Percentiles rank a stretch among this genome's conserved stretches.
Conservation (phyloP, 1,140 invertebrate species). For the Bombus sibiricus region DNA sequence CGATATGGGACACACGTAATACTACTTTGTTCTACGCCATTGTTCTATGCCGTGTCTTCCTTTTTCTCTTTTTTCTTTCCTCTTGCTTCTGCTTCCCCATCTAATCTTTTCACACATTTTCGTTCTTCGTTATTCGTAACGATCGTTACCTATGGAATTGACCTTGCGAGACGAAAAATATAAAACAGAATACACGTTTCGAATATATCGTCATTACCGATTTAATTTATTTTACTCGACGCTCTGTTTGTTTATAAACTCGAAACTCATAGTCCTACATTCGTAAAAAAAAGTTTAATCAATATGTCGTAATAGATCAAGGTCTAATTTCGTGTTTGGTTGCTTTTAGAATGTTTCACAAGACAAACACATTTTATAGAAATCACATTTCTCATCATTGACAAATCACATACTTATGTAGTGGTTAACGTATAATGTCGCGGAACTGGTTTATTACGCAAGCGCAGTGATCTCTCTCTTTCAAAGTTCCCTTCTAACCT, state of each 20-base stretch:
- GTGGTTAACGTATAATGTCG: background rate
- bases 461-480: conserved; percentile 2
- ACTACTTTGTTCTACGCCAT: no score
- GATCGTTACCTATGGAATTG: no score
- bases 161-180: no score
- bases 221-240: background rate
- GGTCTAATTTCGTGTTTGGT: no score
- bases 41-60: no score
- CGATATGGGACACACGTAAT: background rate
- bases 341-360: no score
- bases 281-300: no score
- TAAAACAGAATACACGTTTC: background rate
- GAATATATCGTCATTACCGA: background rate
- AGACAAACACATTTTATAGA: background rate
- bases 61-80: background rate
- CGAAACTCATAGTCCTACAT: no score
- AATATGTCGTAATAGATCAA: no score
- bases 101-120: background rate
- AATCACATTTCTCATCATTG: background rate
- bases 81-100: background rate
- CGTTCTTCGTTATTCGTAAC: no score
- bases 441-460: conserved; percentile 38
- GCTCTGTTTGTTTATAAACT: background rate
- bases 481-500: conserved; percentile 30
- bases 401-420: no score